phyloP scores from a whole-genome alignment of 2,113 vertebrate genomes.

The Atractosteus spatula region DNA sequence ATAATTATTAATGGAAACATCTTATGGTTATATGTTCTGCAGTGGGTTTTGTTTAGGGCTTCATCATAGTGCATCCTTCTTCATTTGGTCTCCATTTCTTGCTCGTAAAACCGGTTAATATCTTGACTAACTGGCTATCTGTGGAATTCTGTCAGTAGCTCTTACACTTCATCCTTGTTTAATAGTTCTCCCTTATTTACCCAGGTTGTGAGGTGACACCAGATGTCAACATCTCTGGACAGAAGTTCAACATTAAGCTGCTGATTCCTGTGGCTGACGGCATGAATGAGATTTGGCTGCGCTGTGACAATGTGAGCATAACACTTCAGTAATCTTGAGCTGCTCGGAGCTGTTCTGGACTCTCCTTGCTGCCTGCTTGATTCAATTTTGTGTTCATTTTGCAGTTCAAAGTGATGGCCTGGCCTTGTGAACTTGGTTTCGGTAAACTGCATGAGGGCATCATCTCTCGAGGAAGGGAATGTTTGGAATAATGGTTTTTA shows the following conservation, averaged over 20 bases:
- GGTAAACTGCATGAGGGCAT: no score
- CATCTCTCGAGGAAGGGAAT: neutral
- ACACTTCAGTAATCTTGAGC: neutral
- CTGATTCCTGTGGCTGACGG: slow-evolving; percentile 95
- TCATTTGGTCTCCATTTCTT: no score
- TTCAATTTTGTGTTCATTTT: neutral
- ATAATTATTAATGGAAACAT: no score
- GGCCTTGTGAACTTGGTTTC: neutral
- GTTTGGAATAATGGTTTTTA: neutral
- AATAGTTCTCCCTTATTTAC: neutral
- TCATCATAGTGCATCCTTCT: no score
- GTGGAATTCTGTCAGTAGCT: neutral
- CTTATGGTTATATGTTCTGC: no score
- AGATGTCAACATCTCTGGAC: slow-evolving; percentile 97
- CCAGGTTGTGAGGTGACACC: slow-evolving; percentile 97
- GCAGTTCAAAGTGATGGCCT: neutral
- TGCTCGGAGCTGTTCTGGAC: neutral
- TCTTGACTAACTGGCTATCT: no score
- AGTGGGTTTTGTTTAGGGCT: no score
- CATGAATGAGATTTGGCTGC: slow-evolving; percentile 99
- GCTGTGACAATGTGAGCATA: slow-evolving; percentile 86
- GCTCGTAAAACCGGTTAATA: no score
- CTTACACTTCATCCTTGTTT: neutral
- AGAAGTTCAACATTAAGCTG: slow-evolving; percentile 98
- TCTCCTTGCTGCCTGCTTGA: neutral